A percentile compares a stretch with the other conserved stretches of the same genome.
These are phyloP conservation scores for Propithecus coquereli DNA, from an alignment of 2,113 vertebrate genomes.

Conservation along the genomic window DNA sequence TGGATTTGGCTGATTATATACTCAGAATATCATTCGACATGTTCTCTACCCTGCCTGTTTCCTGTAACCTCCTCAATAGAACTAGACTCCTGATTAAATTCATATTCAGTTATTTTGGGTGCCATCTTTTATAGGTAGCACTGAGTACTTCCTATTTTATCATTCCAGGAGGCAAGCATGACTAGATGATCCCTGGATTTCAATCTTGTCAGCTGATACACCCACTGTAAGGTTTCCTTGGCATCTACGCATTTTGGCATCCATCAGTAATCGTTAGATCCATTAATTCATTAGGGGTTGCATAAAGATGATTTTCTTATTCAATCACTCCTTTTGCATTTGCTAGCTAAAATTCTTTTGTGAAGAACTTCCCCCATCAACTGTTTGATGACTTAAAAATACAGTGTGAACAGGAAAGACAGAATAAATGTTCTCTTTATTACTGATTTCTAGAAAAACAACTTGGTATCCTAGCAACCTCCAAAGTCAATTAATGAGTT, in stretches of 20 bases:
- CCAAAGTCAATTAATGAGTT: not conserved
- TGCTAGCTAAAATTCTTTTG: not conserved
- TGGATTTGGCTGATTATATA: not conserved
- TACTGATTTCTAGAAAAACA: constrained; percentile 28
- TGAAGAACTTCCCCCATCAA: not conserved
- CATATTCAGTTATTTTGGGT: not conserved
- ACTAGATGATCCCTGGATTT: not conserved
- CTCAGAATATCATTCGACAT: not conserved
- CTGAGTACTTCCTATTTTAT: not conserved
- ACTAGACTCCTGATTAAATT: not conserved
- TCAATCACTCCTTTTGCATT: not conserved
- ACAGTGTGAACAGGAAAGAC: not conserved
- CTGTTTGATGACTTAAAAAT: constrained; percentile 33
- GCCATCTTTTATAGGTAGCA: not conserved
- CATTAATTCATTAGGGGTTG: not conserved
- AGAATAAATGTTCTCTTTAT: constrained; percentile 50
- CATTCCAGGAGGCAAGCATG: not conserved
- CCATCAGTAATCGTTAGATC: not conserved
- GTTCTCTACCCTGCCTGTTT: not conserved
- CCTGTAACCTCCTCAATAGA: not conserved
- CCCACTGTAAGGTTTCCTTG: not conserved
- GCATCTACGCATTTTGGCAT: not conserved
- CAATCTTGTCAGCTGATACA: not conserved
- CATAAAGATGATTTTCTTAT: not conserved
- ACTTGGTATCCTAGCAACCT: not conserved